Percentiles rank a stretch among this genome's conserved stretches.
Conservation (phyloP, 1,140 invertebrate genomes). For the Andrena cerasifolii region DNA sequence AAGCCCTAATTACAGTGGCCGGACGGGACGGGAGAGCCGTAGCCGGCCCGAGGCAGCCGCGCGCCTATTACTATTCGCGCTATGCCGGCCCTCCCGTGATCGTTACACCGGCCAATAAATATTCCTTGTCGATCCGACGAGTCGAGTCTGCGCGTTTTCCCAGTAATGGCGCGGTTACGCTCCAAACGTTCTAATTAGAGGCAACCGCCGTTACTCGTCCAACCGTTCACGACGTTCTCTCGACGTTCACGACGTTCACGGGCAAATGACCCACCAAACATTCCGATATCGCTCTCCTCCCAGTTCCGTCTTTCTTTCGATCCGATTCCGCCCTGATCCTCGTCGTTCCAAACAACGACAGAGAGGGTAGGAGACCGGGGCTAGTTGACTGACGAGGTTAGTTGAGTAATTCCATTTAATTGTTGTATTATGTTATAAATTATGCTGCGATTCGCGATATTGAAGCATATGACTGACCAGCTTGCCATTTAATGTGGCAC, state of each 20-base stretch:
- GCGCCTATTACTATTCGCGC: slow-evolving; percentile 71
- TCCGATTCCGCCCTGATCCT: too few relatives aligned
- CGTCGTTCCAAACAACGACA: neutral
- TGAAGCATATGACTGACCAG: too few relatives aligned
- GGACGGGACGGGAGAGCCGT: slow-evolving; percentile 39
- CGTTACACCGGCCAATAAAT: slow-evolving; percentile 72
- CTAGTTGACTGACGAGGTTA: too few relatives aligned
- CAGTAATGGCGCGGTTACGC: slow-evolving; percentile 68
- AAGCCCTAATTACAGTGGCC: slow-evolving; percentile 72
- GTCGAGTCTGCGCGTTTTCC: slow-evolving; percentile 62
- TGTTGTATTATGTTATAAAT: too few relatives aligned
- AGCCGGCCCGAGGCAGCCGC: slow-evolving; percentile 26
- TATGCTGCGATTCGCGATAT: too few relatives aligned
- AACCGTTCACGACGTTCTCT: slow-evolving; percentile 56
- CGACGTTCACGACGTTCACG: slow-evolving; percentile 44
- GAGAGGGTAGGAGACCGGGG: too few relatives aligned
- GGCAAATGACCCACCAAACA: too few relatives aligned
- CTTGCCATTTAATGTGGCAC: too few relatives aligned
- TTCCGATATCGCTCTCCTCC: neutral
- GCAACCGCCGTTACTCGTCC: slow-evolving; percentile 58
- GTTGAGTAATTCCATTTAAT: too few relatives aligned
- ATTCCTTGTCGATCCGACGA: slow-evolving; percentile 72
- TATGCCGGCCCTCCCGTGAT: slow-evolving; percentile 63
- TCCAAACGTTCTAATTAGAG: slow-evolving; percentile 73
- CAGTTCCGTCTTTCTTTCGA: neutral